phyloP scores from a whole-genome alignment of 1,140 invertebrate genomes.

The Drosophila pandora region DNA sequence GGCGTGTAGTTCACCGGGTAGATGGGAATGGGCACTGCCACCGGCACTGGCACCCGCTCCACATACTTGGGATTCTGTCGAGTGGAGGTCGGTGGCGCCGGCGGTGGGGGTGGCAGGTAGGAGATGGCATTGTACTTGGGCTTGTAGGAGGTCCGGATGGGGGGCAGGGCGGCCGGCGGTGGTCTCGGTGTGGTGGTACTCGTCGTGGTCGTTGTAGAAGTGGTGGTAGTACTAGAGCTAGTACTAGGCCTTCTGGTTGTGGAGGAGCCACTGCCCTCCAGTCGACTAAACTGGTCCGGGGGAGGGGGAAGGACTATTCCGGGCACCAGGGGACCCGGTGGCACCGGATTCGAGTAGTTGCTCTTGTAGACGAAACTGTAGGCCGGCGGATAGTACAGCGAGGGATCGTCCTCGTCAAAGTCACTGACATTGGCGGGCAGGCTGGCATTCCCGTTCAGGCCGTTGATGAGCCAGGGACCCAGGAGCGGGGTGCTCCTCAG shows the following conservation, averaged over 20 bases:
- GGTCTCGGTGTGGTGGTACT: constrained; percentile 17
- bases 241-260: constrained; percentile 36
- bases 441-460: constrained; percentile 63
- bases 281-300: constrained; percentile 90
- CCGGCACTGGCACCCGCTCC: constrained; percentile 70
- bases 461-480: constrained; percentile 75
- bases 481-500: constrained; percentile 82
- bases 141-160: constrained; percentile 28
- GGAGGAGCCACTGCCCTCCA: constrained; percentile 34
- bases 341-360: constrained; percentile 90
- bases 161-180: constrained; percentile 5
- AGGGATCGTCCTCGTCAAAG: constrained; percentile 94
- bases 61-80: constrained; percentile 52
- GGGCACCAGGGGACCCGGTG: constrained; percentile 93
- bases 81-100: neutral
- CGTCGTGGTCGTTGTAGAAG: constrained; percentile 7
- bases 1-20: constrained; percentile 70
- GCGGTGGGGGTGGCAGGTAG: constrained; percentile 36
- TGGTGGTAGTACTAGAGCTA: constrained; percentile 20
- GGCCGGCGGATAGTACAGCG: constrained; percentile 94
- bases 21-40: constrained; percentile 77
- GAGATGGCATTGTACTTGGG: constrained; percentile 59
- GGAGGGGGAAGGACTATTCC: constrained; percentile 94
- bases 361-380: constrained; percentile 93
- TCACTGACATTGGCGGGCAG: constrained; percentile 81